phyloP scores from a whole-genome alignment of 2,113 vertebrate species.

The Eptesicus fuscus region DNA sequence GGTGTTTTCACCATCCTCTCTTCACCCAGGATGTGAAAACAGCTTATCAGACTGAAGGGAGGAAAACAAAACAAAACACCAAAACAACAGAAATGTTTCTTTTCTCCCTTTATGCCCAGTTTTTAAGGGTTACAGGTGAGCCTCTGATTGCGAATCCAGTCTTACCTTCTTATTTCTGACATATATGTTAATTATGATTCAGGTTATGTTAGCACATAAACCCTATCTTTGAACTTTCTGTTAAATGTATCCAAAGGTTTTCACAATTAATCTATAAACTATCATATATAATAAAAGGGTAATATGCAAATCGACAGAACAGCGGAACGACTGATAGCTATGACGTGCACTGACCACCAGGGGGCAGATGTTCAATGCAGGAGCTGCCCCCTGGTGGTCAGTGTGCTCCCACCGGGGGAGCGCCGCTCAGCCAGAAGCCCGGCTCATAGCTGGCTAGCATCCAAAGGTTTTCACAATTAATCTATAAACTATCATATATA shows the following conservation, averaged over 20 bases:
- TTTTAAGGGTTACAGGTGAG: not conserved
- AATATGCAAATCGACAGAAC: no score
- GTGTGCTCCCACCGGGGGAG: no score
- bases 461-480: no score
- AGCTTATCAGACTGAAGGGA: not conserved
- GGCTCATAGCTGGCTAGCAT: no score
- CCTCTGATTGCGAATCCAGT: not conserved
- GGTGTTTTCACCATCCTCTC: not conserved
- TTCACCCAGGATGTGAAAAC: not conserved
- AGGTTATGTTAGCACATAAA: not conserved
- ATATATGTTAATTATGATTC: not conserved
- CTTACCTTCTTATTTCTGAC: not conserved
- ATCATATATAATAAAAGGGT: no score
- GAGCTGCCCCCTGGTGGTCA: no score
- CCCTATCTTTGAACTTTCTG: not conserved
- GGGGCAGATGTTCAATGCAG: no score
- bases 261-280: not conserved
- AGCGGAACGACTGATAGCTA: no score
- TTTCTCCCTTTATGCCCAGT: not conserved
- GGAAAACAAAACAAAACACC: not conserved
- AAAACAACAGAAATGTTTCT: not conserved
- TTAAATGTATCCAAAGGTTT: constrained; percentile 12
- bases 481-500: no score
- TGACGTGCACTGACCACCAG: no score
- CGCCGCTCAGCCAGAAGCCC: no score